A percentile compares a stretch with the other conserved stretches of the same genome.
Evolutionary conservation across 2,113 vertebrate genomes (phyloP).

Genomic region (Xenus cinereus): DNA sequence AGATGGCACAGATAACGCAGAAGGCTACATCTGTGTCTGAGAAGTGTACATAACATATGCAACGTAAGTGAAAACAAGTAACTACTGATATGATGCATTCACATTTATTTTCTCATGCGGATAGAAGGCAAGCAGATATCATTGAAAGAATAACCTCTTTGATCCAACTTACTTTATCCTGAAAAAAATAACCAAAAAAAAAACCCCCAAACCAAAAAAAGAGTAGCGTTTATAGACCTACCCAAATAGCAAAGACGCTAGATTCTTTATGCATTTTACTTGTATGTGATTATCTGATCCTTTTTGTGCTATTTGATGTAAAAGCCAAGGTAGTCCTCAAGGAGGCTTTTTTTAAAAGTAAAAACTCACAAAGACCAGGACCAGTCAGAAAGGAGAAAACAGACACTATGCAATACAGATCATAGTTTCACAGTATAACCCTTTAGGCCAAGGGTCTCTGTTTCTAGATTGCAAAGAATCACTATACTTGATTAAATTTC

Average conservation of each 20-base stretch:
- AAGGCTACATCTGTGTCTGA: background rate
- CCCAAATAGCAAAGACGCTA: background rate
- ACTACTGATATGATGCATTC: background rate
- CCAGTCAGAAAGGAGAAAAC: background rate
- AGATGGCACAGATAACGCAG: accelerated
- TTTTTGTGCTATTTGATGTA: background rate
- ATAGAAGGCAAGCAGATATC: background rate
- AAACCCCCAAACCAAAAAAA: background rate
- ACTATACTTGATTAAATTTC: background rate
- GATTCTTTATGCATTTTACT: background rate
- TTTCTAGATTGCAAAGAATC: background rate
- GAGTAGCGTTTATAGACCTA: background rate
- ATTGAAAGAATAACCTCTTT: background rate
- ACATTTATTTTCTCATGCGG: background rate
- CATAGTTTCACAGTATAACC: background rate
- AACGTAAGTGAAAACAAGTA: background rate
- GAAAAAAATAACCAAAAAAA: background rate
- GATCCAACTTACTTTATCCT: background rate
- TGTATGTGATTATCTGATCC: background rate
- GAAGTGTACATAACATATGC: background rate
- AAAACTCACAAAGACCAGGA: background rate
- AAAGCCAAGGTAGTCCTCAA: background rate
- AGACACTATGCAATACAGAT: background rate
- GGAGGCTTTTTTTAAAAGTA: too few relatives aligned
- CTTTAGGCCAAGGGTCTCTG: background rate